These are phyloP conservation scores for Brachypalpus laphriformis DNA, from an alignment of 2,888 invertebrate species.

Conservation along the genomic window DNA sequence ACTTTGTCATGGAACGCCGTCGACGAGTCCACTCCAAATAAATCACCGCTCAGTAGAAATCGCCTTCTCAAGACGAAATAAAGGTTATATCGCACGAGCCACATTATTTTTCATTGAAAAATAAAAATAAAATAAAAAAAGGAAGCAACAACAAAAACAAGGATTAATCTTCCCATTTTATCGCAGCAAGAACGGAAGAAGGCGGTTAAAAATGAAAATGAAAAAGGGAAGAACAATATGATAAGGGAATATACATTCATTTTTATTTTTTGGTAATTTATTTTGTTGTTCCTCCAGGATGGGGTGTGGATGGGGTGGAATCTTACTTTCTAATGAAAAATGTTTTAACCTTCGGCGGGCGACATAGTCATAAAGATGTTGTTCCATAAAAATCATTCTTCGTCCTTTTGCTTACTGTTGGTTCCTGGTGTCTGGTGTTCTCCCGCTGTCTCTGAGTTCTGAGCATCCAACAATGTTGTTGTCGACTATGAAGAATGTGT, in stretches of 20 bases:
- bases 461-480: slow-evolving; percentile 10
- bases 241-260: slow-evolving; percentile 60
- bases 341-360: slow-evolving; percentile 65
- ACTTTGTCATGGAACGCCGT: slow-evolving; percentile 2
- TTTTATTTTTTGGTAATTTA: slow-evolving; percentile 42
- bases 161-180: slow-evolving; percentile 68
- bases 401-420: slow-evolving; percentile 35
- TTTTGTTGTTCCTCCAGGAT: slow-evolving; percentile 19
- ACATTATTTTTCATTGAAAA: slow-evolving; percentile 49
- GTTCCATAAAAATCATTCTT: slow-evolving; percentile 65
- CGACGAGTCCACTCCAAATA: slow-evolving; percentile 41
- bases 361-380: slow-evolving; percentile 66
- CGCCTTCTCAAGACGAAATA: slow-evolving; percentile 35
- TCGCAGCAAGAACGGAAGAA: slow-evolving; percentile 57
- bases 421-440: not conserved
- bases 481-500: slow-evolving; percentile 40
- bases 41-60: slow-evolving; percentile 50
- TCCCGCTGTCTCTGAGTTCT: not conserved
- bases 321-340: slow-evolving; percentile 64
- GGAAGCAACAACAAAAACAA: slow-evolving; percentile 59
- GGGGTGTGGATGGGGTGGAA: not conserved
- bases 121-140: slow-evolving; percentile 14
- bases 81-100: slow-evolving; percentile 63
- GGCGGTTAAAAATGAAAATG: slow-evolving; percentile 67
- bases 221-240: slow-evolving; percentile 63